A percentile compares a stretch with the other conserved stretches of the same genome.
These are phyloP conservation scores for Drosophila merina DNA, from an alignment of 2,888 invertebrate genomes.

Conservation along the genomic window DNA sequence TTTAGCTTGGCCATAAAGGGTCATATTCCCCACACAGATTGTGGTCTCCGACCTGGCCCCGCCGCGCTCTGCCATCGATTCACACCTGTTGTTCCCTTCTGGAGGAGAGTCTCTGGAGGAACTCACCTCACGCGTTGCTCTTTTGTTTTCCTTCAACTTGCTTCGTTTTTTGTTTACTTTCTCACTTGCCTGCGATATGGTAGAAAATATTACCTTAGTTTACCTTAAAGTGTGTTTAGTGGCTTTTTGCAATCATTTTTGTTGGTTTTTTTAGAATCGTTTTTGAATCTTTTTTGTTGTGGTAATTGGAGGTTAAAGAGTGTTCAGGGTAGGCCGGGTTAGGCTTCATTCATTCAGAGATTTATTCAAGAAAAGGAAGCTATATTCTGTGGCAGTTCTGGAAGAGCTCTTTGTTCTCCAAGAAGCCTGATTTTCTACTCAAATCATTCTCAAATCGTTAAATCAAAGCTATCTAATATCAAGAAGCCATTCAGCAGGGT, in stretches of 20 bases:
- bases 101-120: slow-evolving; percentile 19
- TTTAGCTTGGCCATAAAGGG: slow-evolving; percentile 44
- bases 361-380: no score
- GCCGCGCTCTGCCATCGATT: slow-evolving; percentile 47
- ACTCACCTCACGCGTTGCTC: slow-evolving; percentile 35
- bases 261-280: no score
- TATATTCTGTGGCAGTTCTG: no score
- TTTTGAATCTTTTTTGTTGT: slow-evolving; percentile 35
- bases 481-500: no score
- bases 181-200: slow-evolving; percentile 58
- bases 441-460: no score
- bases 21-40: slow-evolving; percentile 41
- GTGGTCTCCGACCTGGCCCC: slow-evolving; percentile 5
- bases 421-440: no score
- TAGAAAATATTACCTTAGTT: slow-evolving; percentile 12
- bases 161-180: slow-evolving; percentile 58
- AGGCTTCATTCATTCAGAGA: no score
- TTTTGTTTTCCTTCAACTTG: slow-evolving; percentile 9
- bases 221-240: slow-evolving; percentile 38
- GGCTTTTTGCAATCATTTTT: slow-evolving; percentile 28
- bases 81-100: slow-evolving; percentile 56
- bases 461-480: no score
- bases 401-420: no score
- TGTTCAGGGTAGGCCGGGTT: slow-evolving; percentile 14
- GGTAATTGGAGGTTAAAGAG: slow-evolving; percentile 48